Evolutionary conservation across 1,140 invertebrate genomes (phyloP), one percentile per base, ranked within the genome.

Genomic region (Hylyphantes graminicola): DNA sequence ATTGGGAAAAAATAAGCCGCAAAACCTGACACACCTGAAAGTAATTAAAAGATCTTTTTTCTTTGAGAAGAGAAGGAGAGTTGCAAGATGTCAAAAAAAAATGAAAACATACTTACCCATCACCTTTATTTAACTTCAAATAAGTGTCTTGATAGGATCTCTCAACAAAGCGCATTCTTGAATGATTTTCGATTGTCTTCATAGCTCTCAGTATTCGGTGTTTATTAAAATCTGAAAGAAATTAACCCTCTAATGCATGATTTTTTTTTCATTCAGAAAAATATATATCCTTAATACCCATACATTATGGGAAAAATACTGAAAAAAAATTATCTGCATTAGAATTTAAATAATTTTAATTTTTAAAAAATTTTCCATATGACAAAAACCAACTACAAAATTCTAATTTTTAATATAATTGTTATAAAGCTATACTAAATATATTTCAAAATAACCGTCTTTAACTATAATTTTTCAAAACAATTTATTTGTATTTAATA

Each of bases 91-190:
- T 35, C 5, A 35, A 35, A 35, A 1, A 35, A 35, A 35, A 35
- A 35, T 35, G 35, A 5, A 35, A 35, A 35, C 35, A 2, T 35
- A 35, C 73, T 51, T 78, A 90, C 85, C 89, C 89, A 35, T 87
- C 78, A 3, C 87, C 87, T 81, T 88, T 88, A 12, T 82, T 61
- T 9, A 90, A 86, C 54, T 87, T 85, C 65, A 91, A 87, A 85
- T 89, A 91, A 73, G 90, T 89, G 17, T 63, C 70, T 75, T 90
- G 86, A 35, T 87, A 80, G 5, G 88, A 88, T 64, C 89, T 85
- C 21, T 88, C 87, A 9, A 87, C 85, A 86, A 91, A 91, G 21
- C 86, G 86, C 50, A 91, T 87, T 76, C 91, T 91, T n/a, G 90
- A 90, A 50, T 90, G 51, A 89, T 87, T 35, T 50, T 76, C 57